Evolutionary conservation across 2,888 invertebrate genomes (phyloP).

Genomic region (Anthrax anthrax): DNA sequence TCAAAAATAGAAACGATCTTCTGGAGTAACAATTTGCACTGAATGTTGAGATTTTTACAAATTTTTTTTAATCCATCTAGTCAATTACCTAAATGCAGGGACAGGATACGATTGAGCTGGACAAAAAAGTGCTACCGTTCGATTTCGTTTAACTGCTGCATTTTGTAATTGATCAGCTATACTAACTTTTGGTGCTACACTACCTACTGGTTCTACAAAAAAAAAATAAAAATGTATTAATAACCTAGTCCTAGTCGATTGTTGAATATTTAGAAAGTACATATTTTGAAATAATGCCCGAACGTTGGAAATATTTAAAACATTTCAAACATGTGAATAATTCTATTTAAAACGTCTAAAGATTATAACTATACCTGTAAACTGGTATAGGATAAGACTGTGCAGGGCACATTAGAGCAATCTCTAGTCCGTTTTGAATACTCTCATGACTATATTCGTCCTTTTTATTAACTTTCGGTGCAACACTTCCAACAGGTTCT

Average conservation of each 20-base stretch:
- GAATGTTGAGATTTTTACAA: too few relatives aligned
- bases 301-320: too few relatives aligned
- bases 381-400: constrained; percentile 34
- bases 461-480: constrained; percentile 52
- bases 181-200: constrained; percentile 56
- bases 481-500: constrained; percentile 40
- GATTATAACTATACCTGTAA: constrained; percentile 25
- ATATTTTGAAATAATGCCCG: too few relatives aligned
- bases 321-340: constrained; percentile 10
- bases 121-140: constrained; percentile 46
- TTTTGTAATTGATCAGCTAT: constrained; percentile 39
- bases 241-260: too few relatives aligned
- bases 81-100: constrained; percentile 56
- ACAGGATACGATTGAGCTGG: constrained; percentile 63
- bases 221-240: too few relatives aligned
- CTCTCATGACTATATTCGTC: constrained; percentile 37
- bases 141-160: too few relatives aligned
- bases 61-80: too few relatives aligned
- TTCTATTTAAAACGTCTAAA: not conserved
- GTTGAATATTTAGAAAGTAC: too few relatives aligned
- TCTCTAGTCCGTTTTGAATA: constrained; percentile 29
- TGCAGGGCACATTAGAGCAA: constrained; percentile 53
- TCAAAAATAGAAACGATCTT: too few relatives aligned
- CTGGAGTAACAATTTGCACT: too few relatives aligned
- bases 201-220: constrained; percentile 30